Base-by-base conservation (phyloP, 2,113 vertebrate genomes). In the Myotis lucifugus region DNA sequence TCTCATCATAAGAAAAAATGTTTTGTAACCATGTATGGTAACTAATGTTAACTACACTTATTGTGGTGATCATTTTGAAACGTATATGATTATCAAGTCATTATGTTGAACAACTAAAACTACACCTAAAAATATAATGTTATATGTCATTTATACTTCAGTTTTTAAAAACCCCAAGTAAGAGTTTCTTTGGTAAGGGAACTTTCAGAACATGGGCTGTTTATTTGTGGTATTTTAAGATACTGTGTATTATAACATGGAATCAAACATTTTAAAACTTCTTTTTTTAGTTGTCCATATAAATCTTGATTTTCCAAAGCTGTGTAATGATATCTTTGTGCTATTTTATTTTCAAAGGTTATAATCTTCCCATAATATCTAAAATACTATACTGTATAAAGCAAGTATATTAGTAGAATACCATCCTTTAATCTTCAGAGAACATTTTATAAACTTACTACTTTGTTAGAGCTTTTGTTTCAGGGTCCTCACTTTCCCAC, bases 301-400 rank as follows among this genome's bases (percentile, higher is more conserved):
- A 78, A 87, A 76, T 84, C 64, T 85, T 95, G 82, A 69, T 93
- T 92, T 27, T 67, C 7, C 78, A 52, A 83, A 83, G 54, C 40
- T 4, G 83, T 72, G 6, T 94, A 61, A 40, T 85, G 72, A 86
- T n/a, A 42, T 59, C 72, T 92, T 90, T 37, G 7, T 79, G 27
- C 54, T 87, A 5, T 67, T 93, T 96, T 90, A 83, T 88, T 95
- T 96, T 95, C 73, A 76, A 70, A 77, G 27, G 2, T 67, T 88
- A 2, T 83, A 85, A 70, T 85, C 90, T 95, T 86, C 27, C 48
- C 67, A n/a, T 69, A 46, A 21, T 59, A 37, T 67, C 56, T 37
- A 61, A 90, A 72, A 88, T 74, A 52, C 21, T 42, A 7, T 70
- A 66, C 50, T 79, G 7, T 92, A 67, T 74, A 79, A 90, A 93